Conservation (phyloP, 2,888 invertebrate species). For the Aplocera efformata region DNA sequence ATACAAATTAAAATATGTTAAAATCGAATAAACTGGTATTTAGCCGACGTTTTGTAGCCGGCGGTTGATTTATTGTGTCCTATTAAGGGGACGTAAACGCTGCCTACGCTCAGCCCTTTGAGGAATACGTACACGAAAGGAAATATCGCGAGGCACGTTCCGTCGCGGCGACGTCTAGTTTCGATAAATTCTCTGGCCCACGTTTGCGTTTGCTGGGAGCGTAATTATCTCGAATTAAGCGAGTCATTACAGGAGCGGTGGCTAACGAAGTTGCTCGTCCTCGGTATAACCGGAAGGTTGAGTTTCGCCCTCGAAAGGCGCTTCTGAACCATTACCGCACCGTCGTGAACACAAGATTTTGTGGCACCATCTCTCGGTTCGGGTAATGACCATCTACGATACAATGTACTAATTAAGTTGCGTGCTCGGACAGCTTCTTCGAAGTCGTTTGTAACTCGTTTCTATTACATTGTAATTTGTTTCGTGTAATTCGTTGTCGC, state of each 20-base stretch:
- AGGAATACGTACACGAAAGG: conserved; percentile 43
- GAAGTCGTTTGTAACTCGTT: conserved; percentile 34
- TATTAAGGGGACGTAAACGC: conserved; percentile 50
- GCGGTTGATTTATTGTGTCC: conserved; percentile 53
- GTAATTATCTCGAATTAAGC: conserved; percentile 75
- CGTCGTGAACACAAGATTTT: conserved; percentile 54
- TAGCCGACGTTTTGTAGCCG: conserved; percentile 50
- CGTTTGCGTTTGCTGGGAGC: conserved; percentile 59
- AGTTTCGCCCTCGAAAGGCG: conserved; percentile 61
- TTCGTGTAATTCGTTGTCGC: conserved; percentile 45
- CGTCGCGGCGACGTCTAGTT: conserved; percentile 40
- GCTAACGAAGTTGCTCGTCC: conserved; percentile 64
- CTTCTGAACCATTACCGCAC: conserved; percentile 56
- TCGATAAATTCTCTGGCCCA: conserved; percentile 59
- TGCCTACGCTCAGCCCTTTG: conserved; percentile 44
- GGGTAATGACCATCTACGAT: conserved; percentile 45
- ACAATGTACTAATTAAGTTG: conserved; percentile 43
- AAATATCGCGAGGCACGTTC: conserved; percentile 38
- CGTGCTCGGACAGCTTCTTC: conserved; percentile 40
- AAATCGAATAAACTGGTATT: conserved; percentile 60
- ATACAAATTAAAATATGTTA: conserved; percentile 66
- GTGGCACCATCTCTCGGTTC: conserved; percentile 44
- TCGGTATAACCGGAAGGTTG: conserved; percentile 66
- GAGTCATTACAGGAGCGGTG: conserved; percentile 63
- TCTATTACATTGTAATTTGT: conserved; percentile 40